Evolutionary conservation across 2,113 vertebrate species (phyloP).

Genomic region (Bufo bufo): DNA sequence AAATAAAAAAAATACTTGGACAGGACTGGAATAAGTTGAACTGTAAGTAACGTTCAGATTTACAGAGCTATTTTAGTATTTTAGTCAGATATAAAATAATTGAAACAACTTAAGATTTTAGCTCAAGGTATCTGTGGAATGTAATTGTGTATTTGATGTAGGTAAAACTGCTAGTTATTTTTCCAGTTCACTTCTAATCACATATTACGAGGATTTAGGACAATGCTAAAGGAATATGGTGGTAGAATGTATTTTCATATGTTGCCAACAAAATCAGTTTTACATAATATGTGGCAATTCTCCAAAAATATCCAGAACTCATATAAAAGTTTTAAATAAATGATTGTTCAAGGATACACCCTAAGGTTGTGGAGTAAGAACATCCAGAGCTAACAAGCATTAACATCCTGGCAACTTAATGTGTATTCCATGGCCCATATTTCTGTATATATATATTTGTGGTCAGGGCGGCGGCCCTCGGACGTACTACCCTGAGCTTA

Average conservation of each 20-base stretch:
- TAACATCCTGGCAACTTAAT: slow-evolving; percentile 72
- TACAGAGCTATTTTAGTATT: slow-evolving; percentile 23
- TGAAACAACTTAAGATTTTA: slow-evolving; percentile 18
- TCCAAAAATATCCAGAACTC: slow-evolving; percentile 67
- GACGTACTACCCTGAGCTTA: no score
- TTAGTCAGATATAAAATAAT: slow-evolving; percentile 24
- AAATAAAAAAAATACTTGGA: slow-evolving; percentile 5
- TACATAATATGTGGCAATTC: slow-evolving; percentile 63
- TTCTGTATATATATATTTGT: slow-evolving; percentile 34
- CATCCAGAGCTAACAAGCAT: slow-evolving; percentile 78
- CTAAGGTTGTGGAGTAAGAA: slow-evolving; percentile 73
- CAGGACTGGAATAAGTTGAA: background rate
- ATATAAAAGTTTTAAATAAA: slow-evolving; percentile 74
- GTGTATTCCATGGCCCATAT: slow-evolving; percentile 65
- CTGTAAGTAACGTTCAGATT: background rate
- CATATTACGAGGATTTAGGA: slow-evolving; percentile 36
- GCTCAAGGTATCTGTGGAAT: slow-evolving; percentile 42
- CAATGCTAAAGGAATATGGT: slow-evolving; percentile 15
- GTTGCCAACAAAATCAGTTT: slow-evolving; percentile 61
- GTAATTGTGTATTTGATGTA: slow-evolving; percentile 47
- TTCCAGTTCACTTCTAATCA: slow-evolving; percentile 36
- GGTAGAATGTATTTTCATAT: slow-evolving; percentile 60
- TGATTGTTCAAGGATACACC: slow-evolving; percentile 75
- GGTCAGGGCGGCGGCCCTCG: no score
- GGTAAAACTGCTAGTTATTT: slow-evolving; percentile 40